phyloP scores from a whole-genome alignment of 2,113 vertebrate genomes.

The Benitochromis conjunctus region DNA sequence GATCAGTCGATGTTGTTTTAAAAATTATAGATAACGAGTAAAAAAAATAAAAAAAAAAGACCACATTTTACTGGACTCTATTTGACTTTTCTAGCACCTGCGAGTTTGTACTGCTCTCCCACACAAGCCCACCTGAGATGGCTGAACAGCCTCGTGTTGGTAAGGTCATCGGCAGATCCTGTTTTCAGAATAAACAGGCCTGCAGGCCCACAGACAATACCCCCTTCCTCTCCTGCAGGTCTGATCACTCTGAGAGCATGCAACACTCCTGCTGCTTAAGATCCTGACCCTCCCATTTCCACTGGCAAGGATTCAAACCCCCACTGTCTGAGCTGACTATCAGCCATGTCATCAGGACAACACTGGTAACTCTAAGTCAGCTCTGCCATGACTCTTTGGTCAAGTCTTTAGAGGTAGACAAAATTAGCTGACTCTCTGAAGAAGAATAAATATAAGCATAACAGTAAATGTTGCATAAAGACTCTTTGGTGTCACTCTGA shows the following conservation, averaged over 20 bases:
- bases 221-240: neutral
- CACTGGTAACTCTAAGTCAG: neutral
- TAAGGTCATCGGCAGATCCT: conserved; percentile 9
- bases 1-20: neutral
- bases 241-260: neutral
- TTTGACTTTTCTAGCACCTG: neutral
- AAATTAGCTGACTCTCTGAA: rapidly evolving
- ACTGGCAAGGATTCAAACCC: neutral
- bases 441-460: neutral
- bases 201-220: conserved; percentile 8
- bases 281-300: conserved; percentile 2
- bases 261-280: neutral
- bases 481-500: neutral
- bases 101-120: neutral
- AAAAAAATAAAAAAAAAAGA: neutral
- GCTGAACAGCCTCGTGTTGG: neutral
- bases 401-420: neutral
- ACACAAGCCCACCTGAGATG: neutral
- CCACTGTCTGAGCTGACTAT: neutral
- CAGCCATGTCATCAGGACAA: neutral
- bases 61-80: neutral
- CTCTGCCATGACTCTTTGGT: neutral
- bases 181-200: conserved; percentile 56
- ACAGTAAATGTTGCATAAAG: neutral
- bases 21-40: neutral